These are phyloP conservation scores for Hyppa rectilinea DNA, from an alignment of 2,888 invertebrate genomes.

Conservation along the genomic window DNA sequence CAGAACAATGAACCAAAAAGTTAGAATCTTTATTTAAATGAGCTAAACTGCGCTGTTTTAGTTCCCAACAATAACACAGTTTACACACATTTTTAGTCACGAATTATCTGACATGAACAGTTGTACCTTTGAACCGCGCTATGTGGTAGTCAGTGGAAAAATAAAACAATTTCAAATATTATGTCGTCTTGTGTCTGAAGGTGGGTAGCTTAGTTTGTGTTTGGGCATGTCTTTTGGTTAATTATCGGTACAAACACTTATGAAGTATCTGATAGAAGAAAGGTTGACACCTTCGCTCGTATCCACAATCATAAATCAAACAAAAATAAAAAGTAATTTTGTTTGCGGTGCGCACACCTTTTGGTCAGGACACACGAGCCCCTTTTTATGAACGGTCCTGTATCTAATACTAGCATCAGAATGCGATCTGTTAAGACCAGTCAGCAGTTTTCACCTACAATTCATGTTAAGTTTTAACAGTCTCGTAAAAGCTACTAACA, in stretches of 20 bases:
- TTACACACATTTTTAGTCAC: slow-evolving; percentile 23
- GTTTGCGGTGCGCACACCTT: no score
- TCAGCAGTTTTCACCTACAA: neutral
- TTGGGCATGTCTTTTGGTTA: neutral
- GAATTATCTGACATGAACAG: slow-evolving; percentile 18
- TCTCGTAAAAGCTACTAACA: slow-evolving; percentile 19
- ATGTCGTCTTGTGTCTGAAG: neutral
- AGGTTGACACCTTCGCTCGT: neutral
- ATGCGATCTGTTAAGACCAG: neutral
- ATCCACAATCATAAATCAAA: neutral
- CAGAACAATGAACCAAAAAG: slow-evolving; percentile 21
- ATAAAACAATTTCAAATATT: neutral
- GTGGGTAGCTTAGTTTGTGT: neutral
- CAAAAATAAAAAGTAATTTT: neutral
- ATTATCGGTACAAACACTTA: neutral
- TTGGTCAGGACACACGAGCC: neutral
- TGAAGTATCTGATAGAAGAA: neutral
- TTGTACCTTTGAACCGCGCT: neutral
- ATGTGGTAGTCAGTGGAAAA: neutral
- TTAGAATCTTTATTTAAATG: slow-evolving; percentile 44
- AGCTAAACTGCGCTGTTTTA: slow-evolving; percentile 25
- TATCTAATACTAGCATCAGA: neutral
- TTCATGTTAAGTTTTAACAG: slow-evolving; percentile 7
- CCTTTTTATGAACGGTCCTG: neutral
- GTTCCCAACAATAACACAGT: slow-evolving; percentile 43